Base-by-base conservation (phyloP, 2,888 invertebrate genomes). In the Cremastinae sp. region DNA sequence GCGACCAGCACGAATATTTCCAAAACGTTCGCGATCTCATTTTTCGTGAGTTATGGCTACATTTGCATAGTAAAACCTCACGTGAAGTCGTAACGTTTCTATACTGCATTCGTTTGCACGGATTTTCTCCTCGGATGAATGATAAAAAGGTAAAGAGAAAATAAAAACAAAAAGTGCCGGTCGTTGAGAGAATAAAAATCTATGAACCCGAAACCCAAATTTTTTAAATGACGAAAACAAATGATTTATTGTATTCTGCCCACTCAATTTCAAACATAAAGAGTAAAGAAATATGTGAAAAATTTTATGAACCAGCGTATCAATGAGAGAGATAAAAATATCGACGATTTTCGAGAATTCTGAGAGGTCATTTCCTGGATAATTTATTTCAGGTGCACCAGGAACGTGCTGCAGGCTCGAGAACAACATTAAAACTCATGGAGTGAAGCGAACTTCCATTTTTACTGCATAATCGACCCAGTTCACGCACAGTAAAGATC, bases 61-160 rank as follows among this genome's bases (percentile, higher is more conserved):
- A 87, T 87, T 87, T 87, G 84, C 86, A 87, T 85, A 84, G 84
- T 84, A 74, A 64, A 83, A 87, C 83, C 82, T 82, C 80, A 66
- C 79, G 75, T 75, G 80, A 78, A 61, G 45, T 18, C 74, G 72
- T 43, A 61, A 47, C 14, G 55, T 37, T 1, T 59, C 37, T 20
- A 28, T 28, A 10, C 18, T 28, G 18, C 39, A 37, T 37, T n/a
- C 8, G 10, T 37, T 2, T n/a, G 35, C 35, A 47, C 37, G 49
- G 18, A 62, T 62, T 62, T 62, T 9, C n/a, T 10, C 35, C 16
- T 47, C 47, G 18, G 35, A 61, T 61, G 61, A 69, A n/a, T n/a
- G n/a, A n/a, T n/a, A 28, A 49, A 69, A 47, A 37, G 14, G 49
- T 39, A 16, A 28, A 8, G 45, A 8, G 9, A 68, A 51, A 55